Percentiles rank a stretch among this genome's conserved stretches.
Evolutionary conservation across 2,113 vertebrate species (phyloP).

Genomic region (Marmota monax): DNA sequence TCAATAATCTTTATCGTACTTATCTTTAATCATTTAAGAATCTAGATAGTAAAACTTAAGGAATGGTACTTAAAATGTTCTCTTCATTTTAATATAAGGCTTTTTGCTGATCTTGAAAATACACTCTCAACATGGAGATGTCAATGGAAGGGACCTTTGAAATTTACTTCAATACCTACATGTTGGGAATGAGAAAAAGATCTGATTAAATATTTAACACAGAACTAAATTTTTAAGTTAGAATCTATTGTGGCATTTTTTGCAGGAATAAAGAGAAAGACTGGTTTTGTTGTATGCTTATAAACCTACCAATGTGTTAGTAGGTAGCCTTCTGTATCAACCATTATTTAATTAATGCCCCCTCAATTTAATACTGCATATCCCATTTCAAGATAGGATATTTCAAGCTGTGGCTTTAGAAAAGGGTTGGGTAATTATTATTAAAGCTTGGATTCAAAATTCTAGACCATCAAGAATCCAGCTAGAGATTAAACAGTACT

Average conservation of each 20-base stretch:
- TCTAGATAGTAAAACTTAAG: constrained; percentile 22
- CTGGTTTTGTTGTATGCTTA: not conserved
- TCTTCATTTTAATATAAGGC: not conserved
- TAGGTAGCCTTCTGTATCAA: not conserved
- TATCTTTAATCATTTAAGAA: not conserved
- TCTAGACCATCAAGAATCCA: constrained; percentile 18
- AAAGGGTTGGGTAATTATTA: not conserved
- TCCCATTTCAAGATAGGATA: not conserved
- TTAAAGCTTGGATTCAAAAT: not conserved
- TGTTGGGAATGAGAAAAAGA: constrained; percentile 5
- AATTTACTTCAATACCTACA: not conserved
- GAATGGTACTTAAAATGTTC: constrained; percentile 6
- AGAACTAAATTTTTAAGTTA: constrained; percentile 1
- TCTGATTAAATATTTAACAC: not conserved
- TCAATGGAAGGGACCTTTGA: not conserved
- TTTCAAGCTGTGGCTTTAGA: constrained; percentile 11
- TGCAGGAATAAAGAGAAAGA: not conserved
- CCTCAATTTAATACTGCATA: not conserved
- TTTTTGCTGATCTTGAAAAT: constrained; percentile 30
- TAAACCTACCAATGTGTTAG: not conserved
- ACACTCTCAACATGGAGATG: constrained; percentile 18
- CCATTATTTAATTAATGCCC: not conserved
- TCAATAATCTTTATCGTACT: not conserved
- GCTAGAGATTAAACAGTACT: not conserved
- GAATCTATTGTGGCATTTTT: not conserved